These are phyloP conservation scores for Pseudonaja textilis DNA, from an alignment of 2,113 vertebrate species.

Conservation along the genomic window DNA sequence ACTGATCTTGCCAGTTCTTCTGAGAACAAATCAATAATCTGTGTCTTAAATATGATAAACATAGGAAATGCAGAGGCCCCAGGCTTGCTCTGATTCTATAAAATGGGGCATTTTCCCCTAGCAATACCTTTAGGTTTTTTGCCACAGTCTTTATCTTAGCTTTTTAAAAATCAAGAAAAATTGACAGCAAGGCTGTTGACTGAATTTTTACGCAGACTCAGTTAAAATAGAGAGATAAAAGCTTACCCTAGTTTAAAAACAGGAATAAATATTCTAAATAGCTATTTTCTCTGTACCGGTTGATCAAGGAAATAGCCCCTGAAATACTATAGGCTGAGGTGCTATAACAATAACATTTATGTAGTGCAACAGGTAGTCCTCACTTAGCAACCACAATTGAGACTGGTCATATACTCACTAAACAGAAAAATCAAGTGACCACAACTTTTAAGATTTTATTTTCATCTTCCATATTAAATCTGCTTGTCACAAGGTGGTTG, in stretches of 20 bases:
- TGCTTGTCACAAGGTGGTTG: background rate
- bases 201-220: background rate
- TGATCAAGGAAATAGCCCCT: background rate
- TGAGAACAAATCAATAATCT: background rate
- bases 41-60: slow-evolving; percentile 27
- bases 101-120: background rate
- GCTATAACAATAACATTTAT: background rate
- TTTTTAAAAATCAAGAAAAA: slow-evolving; percentile 16
- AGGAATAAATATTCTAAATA: slow-evolving; percentile 9
- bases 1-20: slow-evolving; percentile 23
- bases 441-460: background rate
- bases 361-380: background rate
- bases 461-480: background rate
- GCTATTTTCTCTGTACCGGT: slow-evolving; percentile 10
- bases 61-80: slow-evolving; percentile 20
- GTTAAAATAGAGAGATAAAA: background rate
- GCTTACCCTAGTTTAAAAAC: background rate
- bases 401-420: background rate
- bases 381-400: background rate
- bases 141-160: slow-evolving; percentile 52
- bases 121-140: slow-evolving; percentile 39
- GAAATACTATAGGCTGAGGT: background rate
- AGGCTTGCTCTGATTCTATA: background rate
- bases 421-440: background rate
- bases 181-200: background rate